Percentiles rank a stretch among this genome's conserved stretches.
phyloP scores from a whole-genome alignment of 2,797 vertebrate species.

The Clamator glandarius region DNA sequence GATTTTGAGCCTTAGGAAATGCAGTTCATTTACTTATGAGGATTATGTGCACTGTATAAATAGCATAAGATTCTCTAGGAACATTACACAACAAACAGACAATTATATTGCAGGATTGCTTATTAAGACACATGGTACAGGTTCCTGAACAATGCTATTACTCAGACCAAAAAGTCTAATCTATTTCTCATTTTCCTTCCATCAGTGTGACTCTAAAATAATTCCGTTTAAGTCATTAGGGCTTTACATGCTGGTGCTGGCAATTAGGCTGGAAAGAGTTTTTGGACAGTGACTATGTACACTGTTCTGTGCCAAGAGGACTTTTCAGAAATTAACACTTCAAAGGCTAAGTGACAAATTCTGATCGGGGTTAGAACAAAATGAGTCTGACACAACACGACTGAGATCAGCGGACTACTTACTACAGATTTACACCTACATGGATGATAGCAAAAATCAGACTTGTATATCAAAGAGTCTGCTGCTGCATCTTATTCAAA shows the following conservation, averaged over 20 bases:
- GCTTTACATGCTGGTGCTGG: background rate
- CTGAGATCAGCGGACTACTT: background rate
- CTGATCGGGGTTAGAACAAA: background rate
- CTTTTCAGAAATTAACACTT: slow-evolving; percentile 53
- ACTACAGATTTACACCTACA: background rate
- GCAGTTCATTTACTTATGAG: slow-evolving; percentile 51
- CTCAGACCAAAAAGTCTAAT: background rate
- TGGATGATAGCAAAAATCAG: background rate
- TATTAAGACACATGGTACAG: background rate
- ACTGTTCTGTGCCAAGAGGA: slow-evolving; percentile 6
- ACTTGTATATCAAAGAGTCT: background rate
- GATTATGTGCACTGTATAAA: slow-evolving; percentile 35
- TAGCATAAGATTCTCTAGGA: slow-evolving; percentile 48
- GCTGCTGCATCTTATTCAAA: background rate
- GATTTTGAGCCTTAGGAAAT: slow-evolving; percentile 41
- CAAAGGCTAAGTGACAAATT: background rate
- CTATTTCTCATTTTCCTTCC: slow-evolving; percentile 26
- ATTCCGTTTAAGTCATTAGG: background rate
- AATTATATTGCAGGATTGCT: background rate
- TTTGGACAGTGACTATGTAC: background rate
- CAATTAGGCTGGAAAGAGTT: slow-evolving; percentile 22
- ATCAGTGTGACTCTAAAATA: background rate
- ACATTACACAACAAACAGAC: slow-evolving; percentile 21
- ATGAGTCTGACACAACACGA: background rate
- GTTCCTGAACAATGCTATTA: slow-evolving; percentile 12